These are phyloP conservation scores for Egretta garzetta DNA, from an alignment of 2,113 vertebrate species.

Conservation along the genomic window DNA sequence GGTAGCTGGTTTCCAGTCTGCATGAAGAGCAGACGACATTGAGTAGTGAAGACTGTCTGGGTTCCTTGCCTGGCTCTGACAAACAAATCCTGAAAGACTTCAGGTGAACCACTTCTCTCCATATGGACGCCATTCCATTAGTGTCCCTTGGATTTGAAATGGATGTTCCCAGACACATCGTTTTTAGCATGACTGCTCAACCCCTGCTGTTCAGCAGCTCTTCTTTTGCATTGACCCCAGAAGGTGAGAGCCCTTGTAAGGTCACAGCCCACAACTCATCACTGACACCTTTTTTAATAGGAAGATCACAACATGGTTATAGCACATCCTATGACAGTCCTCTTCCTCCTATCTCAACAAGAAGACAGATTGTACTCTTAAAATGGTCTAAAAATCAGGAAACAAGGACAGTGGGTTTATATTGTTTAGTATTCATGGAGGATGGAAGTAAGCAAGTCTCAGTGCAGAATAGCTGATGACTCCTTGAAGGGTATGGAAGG, in stretches of 20 bases:
- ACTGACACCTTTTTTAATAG: not conserved
- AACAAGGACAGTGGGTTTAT: not conserved
- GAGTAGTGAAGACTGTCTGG: not conserved
- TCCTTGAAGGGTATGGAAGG: not conserved
- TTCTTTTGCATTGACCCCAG: not conserved
- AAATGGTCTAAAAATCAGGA: not conserved
- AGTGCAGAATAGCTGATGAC: not conserved
- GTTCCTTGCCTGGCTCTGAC: not conserved
- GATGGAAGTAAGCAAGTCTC: fast-evolving
- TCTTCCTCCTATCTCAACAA: not conserved
- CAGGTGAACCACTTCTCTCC: not conserved
- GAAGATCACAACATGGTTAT: not conserved
- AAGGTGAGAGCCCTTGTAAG: not conserved
- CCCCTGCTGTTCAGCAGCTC: not conserved
- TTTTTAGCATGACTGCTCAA: not conserved
- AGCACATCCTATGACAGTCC: not conserved
- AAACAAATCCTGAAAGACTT: not conserved
- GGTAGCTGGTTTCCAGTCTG: not conserved
- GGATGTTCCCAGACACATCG: not conserved
- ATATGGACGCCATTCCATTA: not conserved
- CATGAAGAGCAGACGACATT: not conserved
- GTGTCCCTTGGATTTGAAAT: not conserved
- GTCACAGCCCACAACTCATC: not conserved
- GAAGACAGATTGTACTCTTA: not conserved
- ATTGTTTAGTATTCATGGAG: not conserved